Evolutionary conservation across 2,888 invertebrate species (phyloP), one percentile per base, ranked within the genome.

Genomic region (Polydrusus pterygomalis): DNA sequence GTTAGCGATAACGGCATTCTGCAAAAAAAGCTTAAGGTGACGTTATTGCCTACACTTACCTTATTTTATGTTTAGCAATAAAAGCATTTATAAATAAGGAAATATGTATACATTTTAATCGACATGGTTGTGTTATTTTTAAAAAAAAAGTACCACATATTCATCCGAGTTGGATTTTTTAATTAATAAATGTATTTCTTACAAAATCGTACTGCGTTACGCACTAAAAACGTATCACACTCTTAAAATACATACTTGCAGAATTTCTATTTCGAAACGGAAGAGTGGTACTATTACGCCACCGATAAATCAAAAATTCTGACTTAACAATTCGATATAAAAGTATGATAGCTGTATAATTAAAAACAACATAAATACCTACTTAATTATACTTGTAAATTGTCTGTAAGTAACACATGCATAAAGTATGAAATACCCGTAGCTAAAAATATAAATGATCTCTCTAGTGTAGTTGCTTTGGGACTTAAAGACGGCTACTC

Each of bases 181-280:
- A 51, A 51, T 51, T 51, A 51, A 51, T 20, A 25, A n/a, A n/a
- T 25, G 18, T 10, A 51, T 51, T 20, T 7, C 20, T 51, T 51
- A 13, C 51, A 18, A 51, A 20, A 51, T 51, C 20, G 11, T 10
- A 11, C 20, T 20, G 51, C 51, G 3, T 51, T 51, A 17, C 17
- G 17, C 17, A 2, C 13, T 47, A 47, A 47, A 47, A 47, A 47
- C 2, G 2, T 17, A 17, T 47, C 17, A 47, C 47, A 17, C 17
- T 43, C 43, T 34, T 34, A 34, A 34, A 34, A 34, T 34, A n/a
- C 43, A 43, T 43, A n/a, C 43, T 3, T 15, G 17, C n/a, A 43
- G 43, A 47, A 51, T 51, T 51, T 20, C 51, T 51, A 51, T 51
- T 51, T 51, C 51, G 51, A 20, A 51, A 51, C 11, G 20, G 51